These are phyloP conservation scores for Corydoras sp. DNA, from an alignment of 2,113 vertebrate genomes.

Conservation along the genomic window DNA sequence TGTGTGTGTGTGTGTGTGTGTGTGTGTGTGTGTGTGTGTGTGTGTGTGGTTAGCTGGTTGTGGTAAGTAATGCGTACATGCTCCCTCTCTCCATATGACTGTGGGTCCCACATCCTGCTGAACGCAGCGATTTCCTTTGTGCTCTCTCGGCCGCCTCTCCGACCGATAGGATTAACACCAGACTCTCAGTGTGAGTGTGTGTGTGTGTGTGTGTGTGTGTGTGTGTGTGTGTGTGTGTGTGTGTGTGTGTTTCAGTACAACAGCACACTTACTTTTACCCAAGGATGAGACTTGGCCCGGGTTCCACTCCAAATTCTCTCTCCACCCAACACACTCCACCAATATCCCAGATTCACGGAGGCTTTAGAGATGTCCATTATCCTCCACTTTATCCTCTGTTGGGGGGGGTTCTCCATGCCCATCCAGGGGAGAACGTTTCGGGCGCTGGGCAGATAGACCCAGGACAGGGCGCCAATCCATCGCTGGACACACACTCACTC, in stretches of 20 bases:
- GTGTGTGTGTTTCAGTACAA: not conserved
- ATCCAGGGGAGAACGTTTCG: too few species aligned
- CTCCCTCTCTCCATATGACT: not conserved
- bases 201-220: slow-evolving; percentile 5
- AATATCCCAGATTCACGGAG: too few species aligned
- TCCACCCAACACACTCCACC: too few species aligned
- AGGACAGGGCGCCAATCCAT: too few species aligned
- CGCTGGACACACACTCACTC: too few species aligned
- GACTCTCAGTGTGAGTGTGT: slow-evolving; percentile 10
- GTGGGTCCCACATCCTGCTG: slow-evolving; percentile 25
- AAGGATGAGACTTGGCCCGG: not conserved
- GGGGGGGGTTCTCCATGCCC: too few species aligned
- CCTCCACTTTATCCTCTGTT: too few species aligned
- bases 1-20: not conserved
- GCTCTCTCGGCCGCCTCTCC: slow-evolving; percentile 27
- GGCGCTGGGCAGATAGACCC: too few species aligned
- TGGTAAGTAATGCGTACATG: slow-evolving; percentile 1
- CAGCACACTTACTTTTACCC: not conserved
- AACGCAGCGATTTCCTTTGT: slow-evolving; percentile 38
- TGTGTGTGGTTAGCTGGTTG: not conserved
- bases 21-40: not conserved
- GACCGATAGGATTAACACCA: slow-evolving; percentile 53
- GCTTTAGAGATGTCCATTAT: too few species aligned
- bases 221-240: slow-evolving; percentile 7
- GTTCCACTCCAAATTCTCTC: too few species aligned